Conservation (phyloP, 1,140 invertebrate genomes). For the Archegozetes longisetosus region DNA sequence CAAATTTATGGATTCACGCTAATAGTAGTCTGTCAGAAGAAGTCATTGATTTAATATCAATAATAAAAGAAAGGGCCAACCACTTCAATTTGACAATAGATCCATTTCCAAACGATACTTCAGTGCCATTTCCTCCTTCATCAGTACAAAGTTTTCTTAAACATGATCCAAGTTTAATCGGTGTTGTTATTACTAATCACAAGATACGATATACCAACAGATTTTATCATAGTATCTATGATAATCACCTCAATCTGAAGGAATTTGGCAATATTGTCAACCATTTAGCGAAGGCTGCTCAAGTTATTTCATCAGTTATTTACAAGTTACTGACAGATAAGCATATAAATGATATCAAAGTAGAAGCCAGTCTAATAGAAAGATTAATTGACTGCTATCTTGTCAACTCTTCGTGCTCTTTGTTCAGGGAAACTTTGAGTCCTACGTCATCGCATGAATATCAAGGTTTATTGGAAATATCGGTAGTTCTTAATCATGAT, state of each 20-base stretch:
- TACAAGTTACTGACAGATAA: too few relatives aligned
- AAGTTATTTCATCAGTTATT: too few relatives aligned
- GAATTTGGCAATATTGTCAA: not conserved
- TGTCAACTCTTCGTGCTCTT: too few relatives aligned
- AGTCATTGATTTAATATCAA: not conserved
- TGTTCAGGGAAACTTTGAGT: too few relatives aligned
- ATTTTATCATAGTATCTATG: slow-evolving; percentile 64
- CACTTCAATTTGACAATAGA: not conserved
- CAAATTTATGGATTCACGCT: not conserved
- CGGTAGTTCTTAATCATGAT: too few relatives aligned
- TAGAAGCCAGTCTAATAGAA: too few relatives aligned
- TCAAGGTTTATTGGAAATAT: too few relatives aligned
- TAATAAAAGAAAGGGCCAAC: not conserved
- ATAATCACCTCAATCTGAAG: slow-evolving; percentile 36
- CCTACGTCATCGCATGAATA: too few relatives aligned
- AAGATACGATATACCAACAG: slow-evolving; percentile 45
- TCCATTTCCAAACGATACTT: not conserved
- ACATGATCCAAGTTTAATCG: slow-evolving; percentile 38
- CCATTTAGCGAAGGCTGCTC: not conserved
- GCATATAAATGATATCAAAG: too few relatives aligned
- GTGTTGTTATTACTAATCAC: slow-evolving; percentile 49
- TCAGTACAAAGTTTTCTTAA: slow-evolving; percentile 69
- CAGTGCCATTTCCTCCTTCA: slow-evolving; percentile 52
- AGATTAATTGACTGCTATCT: too few relatives aligned
- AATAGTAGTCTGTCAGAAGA: not conserved